Conservation (phyloP, 2,113 vertebrate species). For the Salminus brasiliensis region DNA sequence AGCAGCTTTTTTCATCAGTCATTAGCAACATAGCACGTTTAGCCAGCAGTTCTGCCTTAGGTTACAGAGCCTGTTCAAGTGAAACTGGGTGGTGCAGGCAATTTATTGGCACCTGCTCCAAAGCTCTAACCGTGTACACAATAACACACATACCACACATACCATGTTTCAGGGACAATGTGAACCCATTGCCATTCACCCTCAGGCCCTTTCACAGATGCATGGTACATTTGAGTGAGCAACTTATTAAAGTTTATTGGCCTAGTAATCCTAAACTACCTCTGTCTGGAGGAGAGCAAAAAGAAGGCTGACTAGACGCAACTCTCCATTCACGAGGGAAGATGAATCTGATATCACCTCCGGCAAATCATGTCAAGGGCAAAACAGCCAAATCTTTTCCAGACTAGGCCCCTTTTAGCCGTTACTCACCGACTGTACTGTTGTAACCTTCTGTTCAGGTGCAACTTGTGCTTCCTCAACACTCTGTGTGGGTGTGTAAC, state of each 20-base stretch:
- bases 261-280: slow-evolving; percentile 5
- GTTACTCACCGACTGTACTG: background rate
- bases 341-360: background rate
- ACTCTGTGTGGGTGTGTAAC: background rate
- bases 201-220: background rate
- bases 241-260: slow-evolving; percentile 37
- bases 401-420: background rate
- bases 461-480: background rate
- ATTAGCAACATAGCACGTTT: too few species aligned
- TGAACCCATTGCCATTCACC: background rate
- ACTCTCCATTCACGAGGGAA: background rate
- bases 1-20: too few species aligned
- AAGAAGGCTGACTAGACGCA: background rate
- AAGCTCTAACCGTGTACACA: too few species aligned
- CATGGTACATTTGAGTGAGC: slow-evolving; percentile 25
- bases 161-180: background rate
- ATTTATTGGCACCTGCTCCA: too few species aligned
- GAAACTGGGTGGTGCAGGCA: too few species aligned
- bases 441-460: background rate
- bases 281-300: background rate
- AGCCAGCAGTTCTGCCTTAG: too few species aligned
- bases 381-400: background rate
- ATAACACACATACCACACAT: background rate
- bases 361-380: slow-evolving; percentile 7
- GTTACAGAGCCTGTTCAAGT: too few species aligned